phyloP scores from a whole-genome alignment of 2,888 invertebrate genomes.

The Rhaphigaster nebulosa region DNA sequence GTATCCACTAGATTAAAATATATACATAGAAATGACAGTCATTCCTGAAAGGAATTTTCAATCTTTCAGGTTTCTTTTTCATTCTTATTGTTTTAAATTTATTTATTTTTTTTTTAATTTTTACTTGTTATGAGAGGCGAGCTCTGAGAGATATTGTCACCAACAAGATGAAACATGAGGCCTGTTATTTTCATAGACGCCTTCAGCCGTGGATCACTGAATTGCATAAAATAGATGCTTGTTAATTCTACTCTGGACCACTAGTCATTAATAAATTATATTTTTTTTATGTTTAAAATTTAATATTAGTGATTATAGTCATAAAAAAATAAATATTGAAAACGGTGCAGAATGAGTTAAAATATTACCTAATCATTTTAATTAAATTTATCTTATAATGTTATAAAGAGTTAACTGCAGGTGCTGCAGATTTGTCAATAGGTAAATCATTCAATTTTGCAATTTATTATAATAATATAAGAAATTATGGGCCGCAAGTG shows the following conservation, averaged over 20 bases:
- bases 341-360: too few species aligned
- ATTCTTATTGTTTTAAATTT: too few species aligned
- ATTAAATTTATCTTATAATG: too few species aligned
- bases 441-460: too few species aligned
- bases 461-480: too few species aligned
- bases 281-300: too few species aligned
- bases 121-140: not conserved
- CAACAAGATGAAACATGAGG: slow-evolving; percentile 17
- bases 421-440: too few species aligned
- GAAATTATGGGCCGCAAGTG: too few species aligned
- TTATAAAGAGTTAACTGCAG: too few species aligned
- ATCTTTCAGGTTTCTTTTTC: slow-evolving; percentile 28
- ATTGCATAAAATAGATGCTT: not conserved
- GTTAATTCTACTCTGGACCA: not conserved
- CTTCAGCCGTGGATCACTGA: not conserved
- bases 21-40: slow-evolving; percentile 50
- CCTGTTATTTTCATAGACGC: not conserved
- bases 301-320: too few species aligned
- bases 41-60: slow-evolving; percentile 48
- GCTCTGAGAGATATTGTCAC: slow-evolving; percentile 8
- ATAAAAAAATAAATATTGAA: too few species aligned
- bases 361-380: too few species aligned
- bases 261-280: not conserved
- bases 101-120: not conserved
- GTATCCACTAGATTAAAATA: slow-evolving; percentile 51